A percentile compares a stretch with the other conserved stretches of the same genome.
phyloP scores from a whole-genome alignment of 2,797 vertebrate genomes.

The Apogon hyalosoma region DNA sequence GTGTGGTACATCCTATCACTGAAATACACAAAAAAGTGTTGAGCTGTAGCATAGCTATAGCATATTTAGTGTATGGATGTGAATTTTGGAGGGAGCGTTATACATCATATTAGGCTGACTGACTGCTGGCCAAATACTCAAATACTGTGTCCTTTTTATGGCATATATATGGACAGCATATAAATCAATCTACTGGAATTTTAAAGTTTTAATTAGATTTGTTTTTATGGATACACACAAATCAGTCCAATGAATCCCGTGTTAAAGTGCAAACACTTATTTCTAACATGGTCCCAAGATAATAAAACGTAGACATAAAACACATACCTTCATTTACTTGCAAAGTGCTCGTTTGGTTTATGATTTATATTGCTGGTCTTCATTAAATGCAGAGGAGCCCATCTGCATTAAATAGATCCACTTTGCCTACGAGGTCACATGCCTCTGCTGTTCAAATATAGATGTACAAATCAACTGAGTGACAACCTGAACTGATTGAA shows the following conservation, averaged over 20 bases:
- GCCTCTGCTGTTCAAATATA: conserved; percentile 30
- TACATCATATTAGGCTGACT: no score
- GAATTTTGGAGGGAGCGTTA: no score
- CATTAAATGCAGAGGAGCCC: conserved; percentile 22
- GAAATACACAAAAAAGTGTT: no score
- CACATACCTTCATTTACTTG: conserved; percentile 9
- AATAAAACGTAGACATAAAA: conserved; percentile 11
- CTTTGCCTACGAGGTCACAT: conserved; percentile 20
- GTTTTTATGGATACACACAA: conserved; percentile 2
- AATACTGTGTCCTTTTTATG: no score
- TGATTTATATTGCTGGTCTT: conserved; percentile 28
- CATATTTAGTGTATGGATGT: no score
- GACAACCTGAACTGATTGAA: conserved; percentile 23
- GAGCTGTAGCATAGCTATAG: no score
- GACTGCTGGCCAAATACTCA: no score
- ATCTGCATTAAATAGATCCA: conserved; percentile 28
- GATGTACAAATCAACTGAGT: conserved; percentile 27
- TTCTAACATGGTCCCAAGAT: neutral
- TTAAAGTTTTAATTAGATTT: neutral
- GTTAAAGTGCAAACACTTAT: conserved; percentile 8
- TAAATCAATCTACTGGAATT: no score
- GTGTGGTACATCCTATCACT: no score
- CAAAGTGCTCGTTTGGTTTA: conserved; percentile 33
- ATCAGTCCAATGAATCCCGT: conserved; percentile 7
- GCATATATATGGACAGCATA: no score